Base-by-base conservation (phyloP, 2,888 invertebrate genomes). In the Noctuana brunneofusca region DNA sequence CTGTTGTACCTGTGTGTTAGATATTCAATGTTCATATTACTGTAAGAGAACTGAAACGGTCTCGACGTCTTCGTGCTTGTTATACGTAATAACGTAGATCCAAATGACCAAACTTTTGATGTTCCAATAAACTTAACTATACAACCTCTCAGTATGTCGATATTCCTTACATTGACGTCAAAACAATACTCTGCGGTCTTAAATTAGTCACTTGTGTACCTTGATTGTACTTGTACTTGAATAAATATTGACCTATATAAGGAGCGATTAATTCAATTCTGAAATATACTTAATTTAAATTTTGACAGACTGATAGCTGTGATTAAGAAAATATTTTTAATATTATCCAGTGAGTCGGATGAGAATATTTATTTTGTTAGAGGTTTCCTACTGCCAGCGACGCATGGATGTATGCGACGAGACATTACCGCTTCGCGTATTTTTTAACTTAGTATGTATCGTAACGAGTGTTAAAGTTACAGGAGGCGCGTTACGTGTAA, bases 231-330 rank as follows among this genome's bases (percentile, higher is more conserved):
- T 75, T 74, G 87, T 87, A 88, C 86, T 88, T 86, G 86, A 88
- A 85, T 86, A 85, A 57, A 82, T 80, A 83, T 82, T 81, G 81
- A 85, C 84, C 81, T 88, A 84, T 81, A 75, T 86, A 86, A 85
- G 81, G 83, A 80, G 84, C 80, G 86, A 87, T 87, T 87, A 87
- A 90, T 86, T 83, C 88, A 87, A 86, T 87, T 90, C 89, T 89
- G 89, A 89, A 88, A 91, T 91, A 90, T 91, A 91, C 90, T 91
- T 91, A 91, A 91, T 91, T 91, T 90, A 91, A 91, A 91, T 90
- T 91, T 86, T 88, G 85, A 89, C 91, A 91, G 91, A 91, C 91
- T 91, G 91, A 91, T 90, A 90, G 88, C 90, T 91, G 91, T 91
- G 91, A 91, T 91, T 90, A 90, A 89, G 87, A 90, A 86, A 88